These are phyloP conservation scores for Neoscelio sp. DNA, from an alignment of 2,888 invertebrate species.

Conservation along the genomic window DNA sequence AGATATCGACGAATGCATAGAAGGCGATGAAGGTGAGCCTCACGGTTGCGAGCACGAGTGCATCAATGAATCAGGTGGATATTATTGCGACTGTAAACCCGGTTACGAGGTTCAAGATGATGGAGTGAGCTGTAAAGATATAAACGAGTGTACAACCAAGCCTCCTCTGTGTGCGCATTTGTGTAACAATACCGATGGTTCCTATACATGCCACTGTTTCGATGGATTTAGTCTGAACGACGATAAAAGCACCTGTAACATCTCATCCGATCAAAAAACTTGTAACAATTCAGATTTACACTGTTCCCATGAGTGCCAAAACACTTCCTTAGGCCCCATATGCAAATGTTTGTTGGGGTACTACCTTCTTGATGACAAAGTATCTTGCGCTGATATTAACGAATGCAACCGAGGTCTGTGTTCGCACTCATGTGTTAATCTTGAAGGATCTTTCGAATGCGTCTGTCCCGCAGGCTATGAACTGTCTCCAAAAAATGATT, in stretches of 20 bases:
- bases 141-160: conserved; percentile 78
- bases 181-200: conserved; percentile 77
- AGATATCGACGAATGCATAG: conserved; percentile 86
- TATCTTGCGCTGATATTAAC: conserved; percentile 84
- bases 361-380: conserved; percentile 79
- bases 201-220: conserved; percentile 84
- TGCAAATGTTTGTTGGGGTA: conserved; percentile 86
- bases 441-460: conserved; percentile 84
- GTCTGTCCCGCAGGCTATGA: conserved; percentile 83
- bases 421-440: conserved; percentile 84
- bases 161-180: conserved; percentile 75
- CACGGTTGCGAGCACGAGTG: conserved; percentile 84
- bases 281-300: conserved; percentile 67
- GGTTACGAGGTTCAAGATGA: conserved; percentile 80
- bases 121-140: conserved; percentile 75
- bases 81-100: conserved; percentile 81
- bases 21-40: conserved; percentile 82
- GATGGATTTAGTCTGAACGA: conserved; percentile 76
- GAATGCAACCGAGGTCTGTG: conserved; percentile 85
- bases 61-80: conserved; percentile 82
- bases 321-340: conserved; percentile 74
- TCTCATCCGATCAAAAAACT: conserved; percentile 68
- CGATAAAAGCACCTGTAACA: conserved; percentile 73
- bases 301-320: conserved; percentile 78
- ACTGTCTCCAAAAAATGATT: conserved; percentile 66